Evolutionary conservation across 2,797 vertebrate species (phyloP), one percentile per base, ranked within the genome.

Genomic region (Bradypus variegatus): DNA sequence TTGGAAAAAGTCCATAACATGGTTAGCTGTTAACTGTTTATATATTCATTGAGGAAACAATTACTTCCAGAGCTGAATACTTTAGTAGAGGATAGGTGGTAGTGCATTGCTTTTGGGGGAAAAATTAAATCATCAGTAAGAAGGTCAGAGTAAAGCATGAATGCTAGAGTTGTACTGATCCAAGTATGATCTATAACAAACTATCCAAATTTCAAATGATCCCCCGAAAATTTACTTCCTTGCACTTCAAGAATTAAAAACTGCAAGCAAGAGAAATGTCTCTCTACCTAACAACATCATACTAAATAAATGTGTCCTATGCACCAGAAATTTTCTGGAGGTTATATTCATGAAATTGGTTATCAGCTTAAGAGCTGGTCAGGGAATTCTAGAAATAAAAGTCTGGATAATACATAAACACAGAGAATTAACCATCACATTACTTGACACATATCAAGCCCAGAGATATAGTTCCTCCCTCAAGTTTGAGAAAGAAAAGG

Each of bases 321-420:
- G 70, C 29, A 72, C 36, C 25, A 84, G 78, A 64, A 85, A 72
- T 75, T 73, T 89, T 79, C 21, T 76, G 15, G 48, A 88, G 25
- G 70, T 86, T 88, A 9, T 94, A 6, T 21, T 89, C 88, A 21
- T 80, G 65, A 85, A 81, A 33, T 36, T 85, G 29, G 29, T 58
- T 60, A 41, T 70, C 78, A 93, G n/a, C 33, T 94, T 84, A 89
- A 94, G 48, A 89, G 58, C 5, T 78, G 36, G 55, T 33, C 11
- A 5, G 86, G 64, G 64, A 91, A 87, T 93, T 94, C 60, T 75
- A 91, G 75, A 77, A 95, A 91, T 92, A 91, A 91, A 93, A 12
- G 9, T 92, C 5, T 33, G 79, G 72, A 50, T 92, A 65, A 81
- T 65, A 88, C 53, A 90, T 65, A 90, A 94, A 94, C 50, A 87